Evolutionary conservation across 2,113 vertebrate genomes (phyloP).

Genomic region (Pangasianodon gigas): DNA sequence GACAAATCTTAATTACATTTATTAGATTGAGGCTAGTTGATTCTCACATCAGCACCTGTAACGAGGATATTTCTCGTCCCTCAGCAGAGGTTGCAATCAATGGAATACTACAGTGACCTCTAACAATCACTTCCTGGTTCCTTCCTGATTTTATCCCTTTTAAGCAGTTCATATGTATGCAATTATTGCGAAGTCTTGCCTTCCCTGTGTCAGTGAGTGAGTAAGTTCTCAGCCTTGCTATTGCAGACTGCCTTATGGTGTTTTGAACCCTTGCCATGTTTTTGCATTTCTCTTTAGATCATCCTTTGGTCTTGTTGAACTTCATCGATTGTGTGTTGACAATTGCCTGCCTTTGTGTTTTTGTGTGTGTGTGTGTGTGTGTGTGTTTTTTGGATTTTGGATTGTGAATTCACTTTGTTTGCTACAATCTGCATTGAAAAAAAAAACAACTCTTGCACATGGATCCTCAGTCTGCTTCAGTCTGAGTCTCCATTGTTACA

Average conservation of each 20-base stretch:
- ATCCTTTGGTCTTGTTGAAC: neutral
- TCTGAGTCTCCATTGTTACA: neutral
- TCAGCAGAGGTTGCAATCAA: neutral
- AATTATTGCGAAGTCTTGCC: neutral
- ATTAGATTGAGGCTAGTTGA: no score
- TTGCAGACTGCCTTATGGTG: neutral
- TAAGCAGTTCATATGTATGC: neutral
- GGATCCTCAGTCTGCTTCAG: neutral
- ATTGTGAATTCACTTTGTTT: neutral
- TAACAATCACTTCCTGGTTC: neutral
- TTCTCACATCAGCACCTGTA: no score
- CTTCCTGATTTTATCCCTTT: neutral
- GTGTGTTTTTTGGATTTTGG: neutral
- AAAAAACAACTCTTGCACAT: neutral
- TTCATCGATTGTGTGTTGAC: neutral
- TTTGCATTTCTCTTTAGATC: neutral
- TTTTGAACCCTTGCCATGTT: neutral
- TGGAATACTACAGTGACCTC: neutral
- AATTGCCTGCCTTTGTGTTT: neutral
- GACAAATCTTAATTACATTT: no score
- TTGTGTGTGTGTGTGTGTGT: no score
- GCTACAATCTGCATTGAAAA: neutral
- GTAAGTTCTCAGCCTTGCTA: neutral
- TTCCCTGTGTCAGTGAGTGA: neutral
- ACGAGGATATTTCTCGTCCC: neutral